Base-by-base conservation (phyloP, 2,888 invertebrate genomes). In the Zaprionus obscuricornis region DNA sequence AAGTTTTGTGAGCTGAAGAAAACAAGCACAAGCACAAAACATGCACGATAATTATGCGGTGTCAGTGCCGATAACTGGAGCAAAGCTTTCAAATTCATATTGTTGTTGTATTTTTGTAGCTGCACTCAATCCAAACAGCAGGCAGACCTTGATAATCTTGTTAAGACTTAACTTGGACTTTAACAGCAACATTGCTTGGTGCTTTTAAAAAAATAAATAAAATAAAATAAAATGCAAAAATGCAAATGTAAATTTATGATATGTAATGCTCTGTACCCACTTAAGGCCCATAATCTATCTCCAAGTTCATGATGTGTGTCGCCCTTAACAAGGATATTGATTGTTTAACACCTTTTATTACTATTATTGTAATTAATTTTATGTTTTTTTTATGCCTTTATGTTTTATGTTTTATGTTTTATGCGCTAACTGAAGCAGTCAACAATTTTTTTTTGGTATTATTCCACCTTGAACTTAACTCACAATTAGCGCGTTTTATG, bases 11-110 rank as follows among this genome's bases (percentile, higher is more conserved):
- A 51, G 46, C 17, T 49, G 43, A 45, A 55, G 64, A 39, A 68
- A 64, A 34, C 51, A 66, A 56, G 49, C 37, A n/a, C n/a, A n/a
- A n/a, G n/a, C n/a, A n/a, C n/a, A n/a, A n/a, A n/a, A n/a, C n/a
- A 17, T 7, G 43, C 36, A 62, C 45, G 27, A 64, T 70, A 55
- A 67, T 51, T 68, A 68, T 73, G 70, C 74, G 60, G 27, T 52
- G 31, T 52, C 37, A 43, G 51, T 47, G 39, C 18, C 59, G 56
- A 71, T 78, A 82, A 77, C 75, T 85, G 75, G 83, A 78, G 56
- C 83, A 66, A 17, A 66, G 77, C 77, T 78, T 78, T 78, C 78
- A 65, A 78, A 78, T 85, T 65, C 42, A 47, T 20, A 40, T 58
- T 36, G 20, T 43, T 50, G 17, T 31, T 45, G 7, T 13, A 26